Base-by-base conservation (phyloP, 1,140 invertebrate species). In the Tetranychus urticae region DNA sequence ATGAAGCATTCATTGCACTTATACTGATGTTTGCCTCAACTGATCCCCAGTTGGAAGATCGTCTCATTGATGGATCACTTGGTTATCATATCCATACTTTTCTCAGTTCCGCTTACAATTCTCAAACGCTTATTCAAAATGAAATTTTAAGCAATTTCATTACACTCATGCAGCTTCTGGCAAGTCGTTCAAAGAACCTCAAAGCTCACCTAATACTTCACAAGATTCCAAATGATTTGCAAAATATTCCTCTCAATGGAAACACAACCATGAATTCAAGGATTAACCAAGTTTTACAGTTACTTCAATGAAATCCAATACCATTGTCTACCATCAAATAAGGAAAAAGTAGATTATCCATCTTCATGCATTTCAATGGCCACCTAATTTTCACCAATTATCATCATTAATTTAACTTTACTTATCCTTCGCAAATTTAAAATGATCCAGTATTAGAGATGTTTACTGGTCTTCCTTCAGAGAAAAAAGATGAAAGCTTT, bases 1-100 rank as follows among this genome's bases (percentile, higher is more conserved):
- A 86, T 69, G 86, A 90, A 73, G 85, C 86, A 33, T 64, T 75
- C 7, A 62, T 75, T n/a, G 72, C 73, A 33, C 63, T 75, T 45
- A 71, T 69, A 7, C 62, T 74, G 34, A 69, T 74, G 55, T 65
- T 66, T 31, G 64, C 68, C 2, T 56, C 55, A 39, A 39, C 34
- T n/a, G 33, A 37, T 56, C 55, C 55, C 5, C 35, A 36, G 36
- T 33, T 56, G 13, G 55, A 56, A 4, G 37, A 39, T 39, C 33
- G 14, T 12, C 37, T 56, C 6, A 56, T 56, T 39, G 34, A 56
- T 5, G 55, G 50, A 6, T 7, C n/a, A 2, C n/a, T 52, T 1
- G 50, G 50, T 52, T 23, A 23, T 52, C n/a, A 52, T 52, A 52
- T 33, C 7, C 50, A 52, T 52, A 2, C 23, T 2, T 52, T 52